Base-by-base conservation (phyloP, 1,140 invertebrate species). In the Drosophila ercepeae region DNA sequence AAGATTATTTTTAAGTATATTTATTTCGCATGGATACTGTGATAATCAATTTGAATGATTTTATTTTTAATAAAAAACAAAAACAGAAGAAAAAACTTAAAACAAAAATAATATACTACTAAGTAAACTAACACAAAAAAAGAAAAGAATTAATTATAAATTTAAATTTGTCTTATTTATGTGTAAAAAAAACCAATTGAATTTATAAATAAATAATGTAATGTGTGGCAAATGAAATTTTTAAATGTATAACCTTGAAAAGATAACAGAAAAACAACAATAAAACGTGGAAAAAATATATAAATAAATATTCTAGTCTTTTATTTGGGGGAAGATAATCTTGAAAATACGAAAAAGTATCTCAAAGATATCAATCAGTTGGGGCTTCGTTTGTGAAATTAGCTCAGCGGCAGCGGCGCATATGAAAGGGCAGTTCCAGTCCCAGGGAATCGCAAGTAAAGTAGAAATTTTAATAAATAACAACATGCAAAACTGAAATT, bases 401-500 rank as follows among this genome's bases (percentile, higher is more conserved):
- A 52, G 48, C 49, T 39, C 19, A 70, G 82, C 83, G 83, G 83
- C 19, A 70, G 82, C 83, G 83, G 83, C 82, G 46, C 73, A 70
- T 65, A 59, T 88, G 8, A 86, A 86, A 86, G 82, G 49, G 42
- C 51, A 67, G 25, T 19, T 8, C 14, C 14, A 13, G 4, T n/a
- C n/a, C n/a, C n/a, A 64, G 78, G 71, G 78, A 75, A 77, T 63
- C 48, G 63, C 67, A 23, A 63, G 32, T 23, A 16, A 8, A 8
- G 16, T 27, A 65, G 29, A 73, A 89, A 89, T 89, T 89, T 89
- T 89, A 89, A 89, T 89, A 89, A 89, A 89, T 89, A 89, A 89
- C 83, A 84, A 89, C 84, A 89, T 89, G 84, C 84, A 89, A 89
- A 89, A 89, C 84, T 89, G 84, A 89, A 89, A 89, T 89, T 89